Conservation (phyloP, 23 tunicate species). For the Styela clava region DNA sequence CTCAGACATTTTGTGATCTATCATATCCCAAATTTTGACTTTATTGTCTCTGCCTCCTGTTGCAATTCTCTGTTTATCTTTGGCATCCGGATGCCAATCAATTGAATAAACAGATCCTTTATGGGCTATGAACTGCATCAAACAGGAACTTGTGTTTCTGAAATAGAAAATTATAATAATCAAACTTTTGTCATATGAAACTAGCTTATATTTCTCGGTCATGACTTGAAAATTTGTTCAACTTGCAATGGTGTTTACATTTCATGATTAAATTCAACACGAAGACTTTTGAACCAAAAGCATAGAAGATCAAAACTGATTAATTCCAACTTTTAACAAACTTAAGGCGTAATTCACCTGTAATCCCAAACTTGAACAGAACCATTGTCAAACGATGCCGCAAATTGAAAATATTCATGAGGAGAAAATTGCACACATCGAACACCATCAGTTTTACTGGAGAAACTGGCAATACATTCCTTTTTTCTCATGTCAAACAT, state of each 20-base stretch:
- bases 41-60: slow-evolving; percentile 93
- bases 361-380: slow-evolving; percentile 63
- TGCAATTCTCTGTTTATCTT: slow-evolving; percentile 65
- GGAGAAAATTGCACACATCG: slow-evolving; percentile 81
- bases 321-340: too few relatives aligned
- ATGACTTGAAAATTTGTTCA: too few relatives aligned
- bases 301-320: too few relatives aligned
- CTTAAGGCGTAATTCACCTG: too few relatives aligned
- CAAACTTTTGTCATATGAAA: too few relatives aligned
- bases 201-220: too few relatives aligned
- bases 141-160: slow-evolving; percentile 22
- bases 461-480: slow-evolving; percentile 41
- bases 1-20: slow-evolving; percentile 11
- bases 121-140: slow-evolving; percentile 66
- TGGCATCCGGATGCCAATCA: slow-evolving; percentile 87
- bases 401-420: slow-evolving; percentile 59
- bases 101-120: slow-evolving; percentile 78
- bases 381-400: slow-evolving; percentile 79
- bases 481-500: slow-evolving; percentile 78
- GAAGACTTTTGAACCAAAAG: too few relatives aligned
- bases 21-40: slow-evolving; percentile 80
- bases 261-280: too few relatives aligned
- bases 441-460: slow-evolving; percentile 62
- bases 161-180: too few relatives aligned
- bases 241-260: too few relatives aligned